A percentile compares a stretch with the other conserved stretches of the same genome.
Conservation (phyloP, 1,140 invertebrate species). For the Micrasema longulum region DNA sequence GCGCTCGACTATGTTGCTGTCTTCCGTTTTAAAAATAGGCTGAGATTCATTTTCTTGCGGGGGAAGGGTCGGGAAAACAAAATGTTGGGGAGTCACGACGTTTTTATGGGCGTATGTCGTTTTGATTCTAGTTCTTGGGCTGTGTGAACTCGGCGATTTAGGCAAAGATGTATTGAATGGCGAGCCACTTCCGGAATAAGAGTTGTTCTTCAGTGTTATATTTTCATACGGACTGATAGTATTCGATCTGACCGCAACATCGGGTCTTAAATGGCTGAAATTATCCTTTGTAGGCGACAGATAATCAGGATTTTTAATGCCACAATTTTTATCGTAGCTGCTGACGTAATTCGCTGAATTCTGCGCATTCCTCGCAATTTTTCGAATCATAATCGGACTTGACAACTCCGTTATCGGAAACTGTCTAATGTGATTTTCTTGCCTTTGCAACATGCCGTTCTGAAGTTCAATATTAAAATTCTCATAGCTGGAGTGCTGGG, state of each 20-base stretch:
- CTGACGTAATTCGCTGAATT: slow-evolving; percentile 48
- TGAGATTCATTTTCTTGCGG: slow-evolving; percentile 54
- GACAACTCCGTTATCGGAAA: slow-evolving; percentile 61
- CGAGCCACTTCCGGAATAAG: too few species aligned
- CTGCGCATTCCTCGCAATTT: slow-evolving; percentile 60
- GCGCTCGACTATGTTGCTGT: slow-evolving; percentile 38
- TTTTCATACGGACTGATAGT: slow-evolving; percentile 70
- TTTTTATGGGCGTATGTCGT: slow-evolving; percentile 69
- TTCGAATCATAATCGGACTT: slow-evolving; percentile 65
- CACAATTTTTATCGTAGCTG: slow-evolving; percentile 42
- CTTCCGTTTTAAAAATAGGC: slow-evolving; percentile 1
- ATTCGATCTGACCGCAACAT: slow-evolving; percentile 19
- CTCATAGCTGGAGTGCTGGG: slow-evolving; percentile 61
- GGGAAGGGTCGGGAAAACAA: slow-evolving; percentile 65
- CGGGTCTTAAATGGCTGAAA: neutral
- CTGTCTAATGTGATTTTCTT: slow-evolving; percentile 56
- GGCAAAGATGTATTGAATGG: slow-evolving; percentile 61
- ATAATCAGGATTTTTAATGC: slow-evolving; percentile 11
- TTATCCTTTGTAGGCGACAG: slow-evolving; percentile 9
- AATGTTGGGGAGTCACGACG: slow-evolving; percentile 64
- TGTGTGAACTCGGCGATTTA: slow-evolving; percentile 69
- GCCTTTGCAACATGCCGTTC: slow-evolving; percentile 59
- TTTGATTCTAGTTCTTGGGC: slow-evolving; percentile 73
- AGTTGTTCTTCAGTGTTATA: slow-evolving; percentile 58
- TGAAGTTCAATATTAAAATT: slow-evolving; percentile 64